Base-by-base conservation (phyloP, 1,140 invertebrate species). In the Drosophila subobscura region DNA sequence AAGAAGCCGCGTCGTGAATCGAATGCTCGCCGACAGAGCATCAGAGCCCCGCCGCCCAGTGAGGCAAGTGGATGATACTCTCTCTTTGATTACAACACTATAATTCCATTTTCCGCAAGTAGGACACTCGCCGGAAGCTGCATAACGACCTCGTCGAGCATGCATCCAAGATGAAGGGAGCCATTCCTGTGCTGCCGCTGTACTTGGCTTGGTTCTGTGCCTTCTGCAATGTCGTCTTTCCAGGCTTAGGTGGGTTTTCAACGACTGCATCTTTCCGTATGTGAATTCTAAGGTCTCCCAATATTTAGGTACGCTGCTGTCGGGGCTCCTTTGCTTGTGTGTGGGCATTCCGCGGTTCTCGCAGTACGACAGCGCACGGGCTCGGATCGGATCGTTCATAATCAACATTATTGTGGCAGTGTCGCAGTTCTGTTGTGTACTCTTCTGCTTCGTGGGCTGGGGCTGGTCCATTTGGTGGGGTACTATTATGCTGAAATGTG, bases 391-490 rank as follows among this genome's bases (percentile, higher is more conserved):
- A 29, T 92, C 96, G 4, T 95, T 97, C 66, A 93, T 96, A 59
- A 95, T 98, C 27, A 96, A 98, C 92, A 91, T 96, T 12, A 92
- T 97, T 68, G 96, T 98, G 40, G 97, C 97, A 0, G 92, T 95
- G 20, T 94, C 95, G 33, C 98, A 99, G 92, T 92, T 97, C 51
- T 98, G 98, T 92, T 98, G 97, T 4, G 96, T 98, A n/a, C 93
- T 98, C 22, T 98, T 99, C 92, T 96, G 97, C 67, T 94, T 98
- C 5, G 97, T 99, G 27, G 98, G 98, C 3, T 99, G 98, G 98
- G 97, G 98, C 67, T 99, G 98, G 98, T 98, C 97, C 29, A 95
- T 99, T 54, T 98, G 97, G 94, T 99, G 98, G 98, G 98, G 97
- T 16, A 94, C 97, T 59, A 97, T 97, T 72, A 96, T 98, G 94